These are phyloP conservation scores for Leptatherina wallacei DNA, from an alignment of 2,797 vertebrate species.

Conservation along the genomic window DNA sequence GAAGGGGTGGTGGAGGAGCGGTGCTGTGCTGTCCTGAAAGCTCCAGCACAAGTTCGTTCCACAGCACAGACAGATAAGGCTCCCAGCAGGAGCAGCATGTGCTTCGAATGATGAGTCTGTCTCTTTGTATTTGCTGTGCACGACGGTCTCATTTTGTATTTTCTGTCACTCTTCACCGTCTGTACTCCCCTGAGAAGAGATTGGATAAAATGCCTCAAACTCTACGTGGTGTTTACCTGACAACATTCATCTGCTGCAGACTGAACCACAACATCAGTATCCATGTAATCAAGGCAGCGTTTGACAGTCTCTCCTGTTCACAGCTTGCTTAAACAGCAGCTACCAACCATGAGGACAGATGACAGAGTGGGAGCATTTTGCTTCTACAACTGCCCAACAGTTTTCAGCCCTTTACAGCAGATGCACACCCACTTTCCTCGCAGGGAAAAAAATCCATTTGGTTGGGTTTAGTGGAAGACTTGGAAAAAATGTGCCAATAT, in stretches of 20 bases:
- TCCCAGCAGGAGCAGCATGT: conserved; percentile 7
- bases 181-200: conserved; percentile 13
- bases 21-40: conserved; percentile 43
- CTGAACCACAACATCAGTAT: conserved; percentile 31
- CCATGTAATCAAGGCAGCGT: conserved; percentile 47
- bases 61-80: conserved; percentile 38
- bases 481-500: conserved; percentile 20
- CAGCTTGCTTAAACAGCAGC: conserved; percentile 44
- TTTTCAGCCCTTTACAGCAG: conserved; percentile 1
- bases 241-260: conserved; percentile 44
- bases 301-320: conserved; percentile 51
- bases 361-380: conserved; percentile 23
- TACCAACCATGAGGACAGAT: conserved; percentile 25
- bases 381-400: conserved; percentile 14
- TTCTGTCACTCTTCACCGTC: conserved; percentile 27
- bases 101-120: conserved; percentile 21
- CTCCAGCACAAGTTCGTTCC: conserved; percentile 25
- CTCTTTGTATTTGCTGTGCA: conserved; percentile 22
- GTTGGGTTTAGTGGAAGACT: conserved; percentile 23
- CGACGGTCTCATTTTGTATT: conserved; percentile 36
- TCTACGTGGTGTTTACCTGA: conserved; percentile 44
- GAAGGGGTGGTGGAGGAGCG: conserved; percentile 18
- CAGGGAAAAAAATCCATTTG: background rate
- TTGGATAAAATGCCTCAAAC: conserved; percentile 20
- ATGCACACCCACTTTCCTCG: background rate